These are phyloP conservation scores for Sesia apiformis DNA, from an alignment of 2,888 invertebrate genomes.

Conservation along the genomic window DNA sequence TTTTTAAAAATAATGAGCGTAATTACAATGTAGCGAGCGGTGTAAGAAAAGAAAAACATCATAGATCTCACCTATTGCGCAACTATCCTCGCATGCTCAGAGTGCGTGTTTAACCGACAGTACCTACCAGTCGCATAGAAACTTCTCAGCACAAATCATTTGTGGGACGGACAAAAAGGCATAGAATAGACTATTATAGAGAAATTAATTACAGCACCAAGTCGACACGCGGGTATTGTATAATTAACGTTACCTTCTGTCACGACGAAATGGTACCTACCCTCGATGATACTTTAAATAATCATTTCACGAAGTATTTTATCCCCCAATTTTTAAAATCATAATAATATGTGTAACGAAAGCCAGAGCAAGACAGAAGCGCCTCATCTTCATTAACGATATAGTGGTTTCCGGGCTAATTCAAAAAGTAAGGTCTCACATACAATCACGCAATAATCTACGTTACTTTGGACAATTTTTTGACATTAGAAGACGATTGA, in stretches of 20 bases:
- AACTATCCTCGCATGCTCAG: constrained; percentile 26
- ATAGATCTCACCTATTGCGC: constrained; percentile 24
- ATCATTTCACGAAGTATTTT: too few relatives aligned
- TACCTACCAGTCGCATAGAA: constrained; percentile 3
- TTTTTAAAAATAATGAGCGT: constrained; percentile 22
- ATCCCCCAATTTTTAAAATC: too few relatives aligned
- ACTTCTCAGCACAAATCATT: constrained; percentile 45
- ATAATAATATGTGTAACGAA: too few relatives aligned
- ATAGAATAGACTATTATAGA: constrained; percentile 33
- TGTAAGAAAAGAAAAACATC: constrained; percentile 12
- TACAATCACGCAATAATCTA: background rate
- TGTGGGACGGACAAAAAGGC: constrained; percentile 36
- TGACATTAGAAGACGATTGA: too few relatives aligned
- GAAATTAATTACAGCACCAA: constrained; percentile 39
- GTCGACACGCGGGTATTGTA: constrained; percentile 36
- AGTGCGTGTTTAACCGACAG: constrained; percentile 4
- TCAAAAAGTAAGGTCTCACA: background rate
- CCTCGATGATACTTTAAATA: too few relatives aligned
- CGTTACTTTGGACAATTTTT: too few relatives aligned
- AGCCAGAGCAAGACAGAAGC: too few relatives aligned
- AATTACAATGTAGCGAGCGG: constrained; percentile 17
- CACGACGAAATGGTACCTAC: background rate
- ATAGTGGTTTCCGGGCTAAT: too few relatives aligned
- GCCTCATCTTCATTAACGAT: too few relatives aligned
- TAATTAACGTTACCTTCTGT: constrained; percentile 21